Evolutionary conservation across 2,113 vertebrate species (phyloP), one percentile per base, ranked within the genome.

Genomic region (Gulo gulo): DNA sequence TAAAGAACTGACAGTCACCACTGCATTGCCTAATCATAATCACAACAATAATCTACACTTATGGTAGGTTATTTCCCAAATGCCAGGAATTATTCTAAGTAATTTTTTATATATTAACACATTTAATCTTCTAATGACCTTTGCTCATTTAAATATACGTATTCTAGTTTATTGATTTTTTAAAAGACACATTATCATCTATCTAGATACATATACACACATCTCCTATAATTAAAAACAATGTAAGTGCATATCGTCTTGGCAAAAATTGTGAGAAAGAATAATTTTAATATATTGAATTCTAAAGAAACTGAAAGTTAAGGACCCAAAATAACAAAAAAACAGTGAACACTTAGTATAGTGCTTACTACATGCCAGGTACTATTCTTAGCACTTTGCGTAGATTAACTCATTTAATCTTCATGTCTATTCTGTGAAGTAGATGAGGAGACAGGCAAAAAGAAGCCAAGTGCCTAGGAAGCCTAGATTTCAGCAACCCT

Each of bases 141-240:
- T 88, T 84, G 15, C 10, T 92, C 65, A 94, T 21, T 84, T 87
- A 95, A 80, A 55, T 91, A 94, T 4, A 83, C 7, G 36, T 73
- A 91, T 71, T 69, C 71, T 42, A 39, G 45, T 57, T 97, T 91
- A 87, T 0, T 87, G 24, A 88, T 93, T 97, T 93, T 92, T 52
- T 5, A 52, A 52, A 52, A 52, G 50, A 52, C 21, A 80, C 8
- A 50, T 34, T 34, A 79, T 45, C 42, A 76, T 47, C 42, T 76
- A 78, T 20, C 45, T 15, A 78, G 1, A 12, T 2, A 76, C 4
- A 83, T 18, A 57, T 12, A 71, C 26, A 31, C 12, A 86, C 69
- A 73, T 4, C 6, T 78, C n/a, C 39, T 89, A 85, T 63, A 86
- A 92, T 65, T 87, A 59, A 87, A 82, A 95, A 87, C 20, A 92